Conservation (phyloP, 2,113 vertebrate genomes). For the Psittacula cyanocephala region DNA sequence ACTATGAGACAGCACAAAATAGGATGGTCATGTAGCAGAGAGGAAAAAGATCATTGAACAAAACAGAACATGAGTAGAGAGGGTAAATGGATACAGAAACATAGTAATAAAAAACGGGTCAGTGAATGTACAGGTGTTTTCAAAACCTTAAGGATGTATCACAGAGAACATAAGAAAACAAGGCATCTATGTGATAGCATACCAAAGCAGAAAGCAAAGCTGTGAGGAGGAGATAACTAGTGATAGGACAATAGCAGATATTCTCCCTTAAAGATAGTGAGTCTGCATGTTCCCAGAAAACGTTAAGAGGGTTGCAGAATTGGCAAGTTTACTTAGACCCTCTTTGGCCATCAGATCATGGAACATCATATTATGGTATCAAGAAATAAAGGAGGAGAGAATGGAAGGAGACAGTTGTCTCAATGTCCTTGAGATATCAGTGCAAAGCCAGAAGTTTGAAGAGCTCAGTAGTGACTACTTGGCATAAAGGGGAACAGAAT, state of each 20-base stretch:
- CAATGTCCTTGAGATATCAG: neutral
- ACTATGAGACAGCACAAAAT: neutral
- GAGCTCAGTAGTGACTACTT: neutral
- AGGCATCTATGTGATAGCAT: neutral
- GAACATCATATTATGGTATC: neutral
- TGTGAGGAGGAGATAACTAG: neutral
- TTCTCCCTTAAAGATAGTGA: neutral
- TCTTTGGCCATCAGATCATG: neutral
- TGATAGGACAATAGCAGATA: conserved; percentile 26
- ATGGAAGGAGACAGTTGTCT: neutral
- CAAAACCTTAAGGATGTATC: neutral
- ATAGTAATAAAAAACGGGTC: neutral
- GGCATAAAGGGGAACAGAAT: neutral
- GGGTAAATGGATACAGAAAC: neutral
- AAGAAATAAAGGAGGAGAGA: neutral
- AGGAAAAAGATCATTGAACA: neutral
- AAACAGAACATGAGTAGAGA: neutral
- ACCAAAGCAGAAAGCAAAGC: neutral
- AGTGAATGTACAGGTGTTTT: neutral
- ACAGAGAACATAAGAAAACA: conserved; percentile 1
- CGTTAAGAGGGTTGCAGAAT: neutral
- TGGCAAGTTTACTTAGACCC: neutral
- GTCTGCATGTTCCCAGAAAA: neutral
- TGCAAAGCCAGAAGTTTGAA: neutral
- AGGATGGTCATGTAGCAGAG: neutral